These are phyloP conservation scores for Glaucidium brasilianum DNA, from an alignment of 2,113 vertebrate genomes.

Conservation along the genomic window DNA sequence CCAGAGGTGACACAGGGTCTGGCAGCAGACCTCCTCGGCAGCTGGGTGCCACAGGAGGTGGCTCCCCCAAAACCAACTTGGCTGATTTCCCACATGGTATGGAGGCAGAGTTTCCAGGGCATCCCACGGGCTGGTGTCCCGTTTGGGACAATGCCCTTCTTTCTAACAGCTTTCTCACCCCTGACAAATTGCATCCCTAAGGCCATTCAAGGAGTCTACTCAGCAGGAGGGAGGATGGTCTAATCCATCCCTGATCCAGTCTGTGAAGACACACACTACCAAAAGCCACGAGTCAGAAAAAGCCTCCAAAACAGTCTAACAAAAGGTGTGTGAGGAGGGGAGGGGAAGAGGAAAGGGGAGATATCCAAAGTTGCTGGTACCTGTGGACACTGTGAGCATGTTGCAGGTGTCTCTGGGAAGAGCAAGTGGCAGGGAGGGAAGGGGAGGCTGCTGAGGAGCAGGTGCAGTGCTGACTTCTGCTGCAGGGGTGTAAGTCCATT, in stretches of 20 bases:
- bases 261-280: neutral
- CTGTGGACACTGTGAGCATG: neutral
- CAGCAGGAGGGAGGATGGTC: neutral
- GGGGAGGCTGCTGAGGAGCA: neutral
- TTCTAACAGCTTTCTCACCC: neutral
- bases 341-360: neutral
- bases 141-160: neutral
- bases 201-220: neutral
- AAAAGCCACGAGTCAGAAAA: neutral
- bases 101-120: neutral
- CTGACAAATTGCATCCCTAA: neutral
- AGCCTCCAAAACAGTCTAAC: neutral
- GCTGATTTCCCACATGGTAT: accelerated
- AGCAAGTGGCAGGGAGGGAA: neutral
- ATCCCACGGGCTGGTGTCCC: neutral
- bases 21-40: neutral
- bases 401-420: neutral
- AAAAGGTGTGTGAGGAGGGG: neutral
- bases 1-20: neutral
- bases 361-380: neutral
- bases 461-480: neutral
- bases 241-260: neutral
- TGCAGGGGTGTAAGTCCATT: neutral
- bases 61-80: neutral
- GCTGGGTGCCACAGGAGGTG: neutral